Percentiles rank a stretch among this genome's conserved stretches.
Evolutionary conservation across 2,888 invertebrate species (phyloP).

Genomic region (Hyalella azteca): DNA sequence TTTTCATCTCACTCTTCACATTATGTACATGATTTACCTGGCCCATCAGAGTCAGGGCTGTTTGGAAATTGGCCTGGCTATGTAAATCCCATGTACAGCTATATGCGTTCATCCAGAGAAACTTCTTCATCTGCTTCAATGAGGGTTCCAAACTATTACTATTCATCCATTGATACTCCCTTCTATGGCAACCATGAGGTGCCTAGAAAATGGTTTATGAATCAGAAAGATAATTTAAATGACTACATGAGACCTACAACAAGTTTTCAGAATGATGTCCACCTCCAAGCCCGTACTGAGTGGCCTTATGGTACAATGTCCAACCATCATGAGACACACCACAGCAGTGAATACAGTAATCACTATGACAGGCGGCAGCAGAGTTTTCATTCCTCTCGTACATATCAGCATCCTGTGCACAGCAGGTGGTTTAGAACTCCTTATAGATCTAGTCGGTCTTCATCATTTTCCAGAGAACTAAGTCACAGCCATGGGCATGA

Average conservation of each 20-base stretch:
- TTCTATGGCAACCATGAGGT: conserved; percentile 42
- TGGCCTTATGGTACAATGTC: conserved; percentile 53
- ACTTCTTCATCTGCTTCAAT: not conserved
- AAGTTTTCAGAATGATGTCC: conserved; percentile 2
- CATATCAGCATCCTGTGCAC: not conserved
- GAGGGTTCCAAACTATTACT: not conserved
- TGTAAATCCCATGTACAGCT: not conserved
- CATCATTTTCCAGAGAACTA: not conserved
- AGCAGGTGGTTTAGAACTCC: not conserved
- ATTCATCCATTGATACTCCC: conserved; percentile 3
- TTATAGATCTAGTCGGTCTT: not conserved
- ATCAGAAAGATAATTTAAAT: conserved; percentile 50
- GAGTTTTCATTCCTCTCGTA: not conserved
- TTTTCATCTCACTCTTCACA: not conserved
- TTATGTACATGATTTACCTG: not conserved
- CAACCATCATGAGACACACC: conserved; percentile 29
- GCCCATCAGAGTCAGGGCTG: not conserved
- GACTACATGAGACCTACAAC: conserved; percentile 39
- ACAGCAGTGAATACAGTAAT: not conserved
- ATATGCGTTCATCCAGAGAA: not conserved
- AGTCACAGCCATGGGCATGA: not conserved
- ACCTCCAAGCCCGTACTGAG: conserved; percentile 12
- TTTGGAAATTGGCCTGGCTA: conserved; percentile 10
- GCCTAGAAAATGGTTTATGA: conserved; percentile 53
- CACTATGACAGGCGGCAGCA: conserved; percentile 5